These are phyloP conservation scores for Oxyura jamaicensis DNA, from an alignment of 2,113 vertebrate species.

Conservation along the genomic window DNA sequence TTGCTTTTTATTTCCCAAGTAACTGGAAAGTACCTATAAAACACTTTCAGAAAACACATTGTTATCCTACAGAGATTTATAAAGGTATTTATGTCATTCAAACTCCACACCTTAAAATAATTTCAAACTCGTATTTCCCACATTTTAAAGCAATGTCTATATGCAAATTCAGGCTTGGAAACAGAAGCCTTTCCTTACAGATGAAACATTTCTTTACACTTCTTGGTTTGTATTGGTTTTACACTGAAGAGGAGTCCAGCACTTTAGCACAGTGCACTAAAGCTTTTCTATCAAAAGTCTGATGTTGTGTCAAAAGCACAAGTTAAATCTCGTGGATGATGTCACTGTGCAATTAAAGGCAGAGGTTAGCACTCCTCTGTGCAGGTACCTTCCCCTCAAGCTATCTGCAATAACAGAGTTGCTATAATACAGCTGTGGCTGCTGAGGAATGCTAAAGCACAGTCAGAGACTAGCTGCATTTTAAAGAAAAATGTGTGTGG, in stretches of 20 bases:
- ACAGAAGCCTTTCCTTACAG: not conserved
- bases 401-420: constrained; percentile 19
- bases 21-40: not conserved
- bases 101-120: not conserved
- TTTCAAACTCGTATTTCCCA: not conserved
- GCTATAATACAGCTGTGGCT: constrained; percentile 24
- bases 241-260: not conserved
- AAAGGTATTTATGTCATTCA: not conserved
- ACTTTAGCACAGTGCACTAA: not conserved
- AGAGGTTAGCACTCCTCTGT: constrained; percentile 4
- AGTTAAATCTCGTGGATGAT: not conserved
- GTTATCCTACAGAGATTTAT: not conserved
- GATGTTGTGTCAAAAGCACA: not conserved
- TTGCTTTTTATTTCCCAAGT: not conserved
- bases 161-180: not conserved
- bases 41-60: not conserved
- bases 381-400: constrained; percentile 12
- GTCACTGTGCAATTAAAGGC: not conserved
- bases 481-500: constrained; percentile 38
- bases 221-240: not conserved
- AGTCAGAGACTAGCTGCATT: constrained; percentile 11
- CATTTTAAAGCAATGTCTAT: not conserved
- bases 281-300: not conserved
- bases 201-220: not conserved
- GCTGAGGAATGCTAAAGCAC: not conserved